phyloP scores from a whole-genome alignment of 2,888 invertebrate genomes.

The Ischnura elegans region DNA sequence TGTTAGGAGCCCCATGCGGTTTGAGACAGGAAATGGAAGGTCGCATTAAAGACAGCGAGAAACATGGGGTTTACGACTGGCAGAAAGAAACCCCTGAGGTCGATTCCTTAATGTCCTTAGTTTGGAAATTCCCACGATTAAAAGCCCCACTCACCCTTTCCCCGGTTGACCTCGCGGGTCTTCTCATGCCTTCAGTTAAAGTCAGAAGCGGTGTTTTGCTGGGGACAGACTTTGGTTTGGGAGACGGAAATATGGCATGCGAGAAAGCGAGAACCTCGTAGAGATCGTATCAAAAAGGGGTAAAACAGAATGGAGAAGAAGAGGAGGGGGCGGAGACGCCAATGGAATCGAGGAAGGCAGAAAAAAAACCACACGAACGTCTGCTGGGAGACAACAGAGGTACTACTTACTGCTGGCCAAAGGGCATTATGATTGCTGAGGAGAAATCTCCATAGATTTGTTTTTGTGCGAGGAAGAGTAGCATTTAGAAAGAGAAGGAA shows the following conservation, averaged over 20 bases:
- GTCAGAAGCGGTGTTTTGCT: neutral
- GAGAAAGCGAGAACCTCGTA: neutral
- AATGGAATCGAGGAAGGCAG: neutral
- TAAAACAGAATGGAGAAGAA: neutral
- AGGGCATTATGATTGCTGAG: constrained; percentile 6
- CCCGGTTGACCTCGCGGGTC: neutral
- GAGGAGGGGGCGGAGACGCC: neutral
- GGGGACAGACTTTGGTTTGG: neutral
- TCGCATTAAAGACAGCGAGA: neutral
- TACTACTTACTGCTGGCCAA: neutral
- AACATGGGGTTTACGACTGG: neutral
- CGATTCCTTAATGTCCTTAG: neutral
- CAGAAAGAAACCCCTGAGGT: neutral
- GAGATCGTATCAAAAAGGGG: neutral
- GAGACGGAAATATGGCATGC: neutral
- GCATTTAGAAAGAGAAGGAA: neutral
- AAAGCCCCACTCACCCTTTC: neutral
- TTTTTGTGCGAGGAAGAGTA: neutral
- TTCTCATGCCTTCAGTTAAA: neutral
- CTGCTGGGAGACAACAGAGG: neutral
- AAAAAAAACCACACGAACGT: neutral
- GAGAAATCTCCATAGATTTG: neutral
- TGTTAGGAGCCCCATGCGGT: too few relatives aligned
- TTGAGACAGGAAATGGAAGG: neutral
- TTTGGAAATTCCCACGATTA: neutral